Base-by-base conservation (phyloP, 2,113 vertebrate genomes). In the Gila orcuttii region DNA sequence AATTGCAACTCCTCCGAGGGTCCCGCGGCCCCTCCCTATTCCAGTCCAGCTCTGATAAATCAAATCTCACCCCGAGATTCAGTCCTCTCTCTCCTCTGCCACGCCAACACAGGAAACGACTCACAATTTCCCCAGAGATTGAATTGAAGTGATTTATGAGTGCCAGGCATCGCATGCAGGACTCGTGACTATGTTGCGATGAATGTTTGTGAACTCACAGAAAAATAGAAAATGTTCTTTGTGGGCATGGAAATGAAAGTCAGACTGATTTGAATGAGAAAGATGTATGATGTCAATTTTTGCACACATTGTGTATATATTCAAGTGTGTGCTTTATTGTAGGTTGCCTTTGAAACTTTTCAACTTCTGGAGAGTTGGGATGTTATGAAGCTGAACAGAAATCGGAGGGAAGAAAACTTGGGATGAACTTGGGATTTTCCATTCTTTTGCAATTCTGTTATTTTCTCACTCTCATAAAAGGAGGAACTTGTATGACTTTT, bases 1-100 rank as follows among this genome's bases (percentile, higher is more conserved):
- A 91, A 91, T 93, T 92, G 86, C 89, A 90, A 89, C 85, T 90
- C 75, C 86, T 90, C 88, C 79, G 91, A 91, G 88, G 90, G 89
- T 36, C 33, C 17, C 64, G 19, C 6, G 1, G 28, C 19, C 77
- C 60, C 76, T 84, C 69, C 74, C 45, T 64, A 19, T 42, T 77
- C 74, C 84, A 50, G 73, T 55, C 84, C 73, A 64, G 62, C 3
- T 7, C 59, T 36, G 74, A 85, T 83, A 86, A 86, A 86, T 86
- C 84, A 86, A 76, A 80, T 82, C 60, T 82, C 42, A 64, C 52
- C 71, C 25, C 28, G 25, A 74, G 78, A 36, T 12, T 74, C 31
- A 83, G 42, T n/a, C 52, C 36, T 69, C 47, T 9, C 39, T 73
- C n/a, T 71, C 69, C 59, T 69, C 60, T 7, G 47, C 77, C 64